phyloP scores from a whole-genome alignment of 2,888 invertebrate genomes.

The Idaea aversata region DNA sequence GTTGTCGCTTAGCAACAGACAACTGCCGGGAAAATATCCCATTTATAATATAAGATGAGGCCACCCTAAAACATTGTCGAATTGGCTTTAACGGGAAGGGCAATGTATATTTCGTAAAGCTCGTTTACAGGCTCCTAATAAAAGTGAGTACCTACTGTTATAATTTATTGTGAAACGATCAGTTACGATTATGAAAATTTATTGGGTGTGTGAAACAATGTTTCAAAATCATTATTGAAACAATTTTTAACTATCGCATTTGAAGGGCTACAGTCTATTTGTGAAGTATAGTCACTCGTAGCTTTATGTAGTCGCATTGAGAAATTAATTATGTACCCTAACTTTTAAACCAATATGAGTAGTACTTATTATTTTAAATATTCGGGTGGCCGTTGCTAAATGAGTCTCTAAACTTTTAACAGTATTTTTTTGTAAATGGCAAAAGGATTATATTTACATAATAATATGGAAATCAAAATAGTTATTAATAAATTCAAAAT shows the following conservation, averaged over 20 bases:
- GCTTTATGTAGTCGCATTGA: conserved; percentile 25
- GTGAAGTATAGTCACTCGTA: conserved; percentile 28
- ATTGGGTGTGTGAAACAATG: background rate
- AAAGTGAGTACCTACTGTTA: background rate
- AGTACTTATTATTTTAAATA: background rate
- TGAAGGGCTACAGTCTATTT: background rate
- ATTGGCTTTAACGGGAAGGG: too few species aligned
- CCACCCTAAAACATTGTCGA: too few species aligned
- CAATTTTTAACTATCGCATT: background rate
- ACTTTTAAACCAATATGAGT: background rate
- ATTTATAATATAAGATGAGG: too few species aligned
- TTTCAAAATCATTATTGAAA: background rate
- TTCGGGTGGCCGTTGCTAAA: background rate
- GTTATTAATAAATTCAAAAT: background rate
- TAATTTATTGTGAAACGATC: background rate
- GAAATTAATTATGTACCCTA: background rate
- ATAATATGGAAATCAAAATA: background rate
- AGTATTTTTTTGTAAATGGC: too few species aligned
- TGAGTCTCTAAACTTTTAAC: background rate
- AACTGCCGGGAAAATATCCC: too few species aligned
- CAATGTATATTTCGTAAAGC: too few species aligned
- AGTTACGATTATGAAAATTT: background rate
- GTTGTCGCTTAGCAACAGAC: too few species aligned
- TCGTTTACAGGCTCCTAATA: background rate
- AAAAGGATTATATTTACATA: background rate